Base-by-base conservation (phyloP, 2,797 vertebrate species). In the Leptoclinus maculatus region DNA sequence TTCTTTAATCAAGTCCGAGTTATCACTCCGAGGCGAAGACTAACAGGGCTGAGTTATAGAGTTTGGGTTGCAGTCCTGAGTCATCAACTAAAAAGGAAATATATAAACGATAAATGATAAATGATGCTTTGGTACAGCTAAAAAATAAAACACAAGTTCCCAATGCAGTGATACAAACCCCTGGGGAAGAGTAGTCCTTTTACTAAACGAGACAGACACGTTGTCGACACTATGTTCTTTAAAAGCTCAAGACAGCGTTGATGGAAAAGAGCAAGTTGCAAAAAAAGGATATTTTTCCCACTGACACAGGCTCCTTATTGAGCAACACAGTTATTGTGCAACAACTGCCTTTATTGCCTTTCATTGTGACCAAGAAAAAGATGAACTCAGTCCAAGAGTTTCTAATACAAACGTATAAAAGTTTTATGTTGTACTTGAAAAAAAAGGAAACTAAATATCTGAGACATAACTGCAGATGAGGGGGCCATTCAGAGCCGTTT, bases 131-230 rank as follows among this genome's bases (percentile, higher is more conserved):
- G 56, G 65, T 65, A 56, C 25, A 79, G 78, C 73, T 34, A 78
- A 59, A 65, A 86, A 39, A 58, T 67, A 77, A 84, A 79, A 71
- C 47, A 49, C 39, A 54, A 71, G 82, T 82, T 89, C 59, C 63
- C 43, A 45, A 39, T 36, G 69, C 64, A 74, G 66, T 21, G 34
- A 82, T 74, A 83, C 59, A 45, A 73, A 83, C 73, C 83, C 57
- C 14, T 71, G 78, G 81, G 89, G 79, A 89, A 62, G 64, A 85
- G 79, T 79, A 43, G 38, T 65, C 45, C 25, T 90, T 88, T 91
- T 79, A 90, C 85, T 88, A 90, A 90, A 83, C 3, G 10, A 83
- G 85, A 83, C 84, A 88, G 83, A 85, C 78, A 67, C 68, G 84
- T 80, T 89, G 89, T 89, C 83, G 72, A 72, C 32, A 76, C 72